phyloP scores from a whole-genome alignment of 2,797 vertebrate species.

The Menidia menidia region DNA sequence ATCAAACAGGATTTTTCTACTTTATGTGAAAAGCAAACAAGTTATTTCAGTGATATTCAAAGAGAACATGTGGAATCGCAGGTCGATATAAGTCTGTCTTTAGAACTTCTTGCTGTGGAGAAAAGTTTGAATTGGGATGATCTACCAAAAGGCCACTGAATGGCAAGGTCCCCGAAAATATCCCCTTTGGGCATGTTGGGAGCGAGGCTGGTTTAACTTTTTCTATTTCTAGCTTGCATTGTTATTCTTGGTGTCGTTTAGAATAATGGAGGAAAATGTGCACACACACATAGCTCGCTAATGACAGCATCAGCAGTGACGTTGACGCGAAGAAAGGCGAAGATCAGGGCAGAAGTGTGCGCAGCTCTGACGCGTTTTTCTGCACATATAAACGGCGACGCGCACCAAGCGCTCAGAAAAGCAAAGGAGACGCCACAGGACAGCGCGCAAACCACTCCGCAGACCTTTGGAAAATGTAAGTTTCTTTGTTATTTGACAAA shows the following conservation, averaged over 20 bases:
- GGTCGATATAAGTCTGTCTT: neutral
- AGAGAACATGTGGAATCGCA: neutral
- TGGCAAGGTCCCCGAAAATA: conserved; percentile 1
- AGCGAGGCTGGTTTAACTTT: conserved; percentile 10
- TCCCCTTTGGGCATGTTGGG: conserved; percentile 17
- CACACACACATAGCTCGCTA: conserved; percentile 7
- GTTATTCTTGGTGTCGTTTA: conserved; percentile 15
- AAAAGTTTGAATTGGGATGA: neutral
- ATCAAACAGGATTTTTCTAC: neutral
- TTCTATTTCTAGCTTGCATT: conserved; percentile 43
- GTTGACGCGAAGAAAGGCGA: conserved; percentile 58
- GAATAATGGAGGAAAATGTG: conserved; percentile 7
- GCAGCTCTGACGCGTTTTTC: conserved; percentile 69
- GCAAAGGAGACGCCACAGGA: conserved; percentile 57
- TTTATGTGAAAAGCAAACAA: neutral
- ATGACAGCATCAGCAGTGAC: conserved; percentile 77
- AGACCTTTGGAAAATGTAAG: conserved; percentile 68
- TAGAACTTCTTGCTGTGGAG: conserved; percentile 2
- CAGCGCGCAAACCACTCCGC: conserved; percentile 36
- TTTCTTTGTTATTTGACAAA: conserved; percentile 35
- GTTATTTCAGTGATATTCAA: conserved; percentile 1
- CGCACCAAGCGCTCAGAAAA: conserved; percentile 51
- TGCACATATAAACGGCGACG: conserved; percentile 74
- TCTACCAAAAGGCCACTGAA: conserved; percentile 1
- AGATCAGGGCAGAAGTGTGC: conserved; percentile 56